phyloP scores from a whole-genome alignment of 2,888 invertebrate species.

The Leptodirus hochenwartii region DNA sequence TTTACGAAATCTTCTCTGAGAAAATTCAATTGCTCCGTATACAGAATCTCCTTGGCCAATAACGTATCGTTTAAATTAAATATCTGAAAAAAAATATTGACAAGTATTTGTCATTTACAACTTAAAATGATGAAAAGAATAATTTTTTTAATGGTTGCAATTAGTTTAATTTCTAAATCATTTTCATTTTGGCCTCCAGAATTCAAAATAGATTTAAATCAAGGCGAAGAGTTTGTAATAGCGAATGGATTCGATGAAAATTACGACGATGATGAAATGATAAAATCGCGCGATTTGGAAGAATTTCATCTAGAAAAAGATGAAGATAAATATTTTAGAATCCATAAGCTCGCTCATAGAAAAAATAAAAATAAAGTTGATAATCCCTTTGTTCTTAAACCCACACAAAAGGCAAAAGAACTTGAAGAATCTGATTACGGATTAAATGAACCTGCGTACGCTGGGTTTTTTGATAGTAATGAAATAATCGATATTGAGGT shows the following conservation, averaged over 20 bases:
- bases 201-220: constrained; percentile 21
- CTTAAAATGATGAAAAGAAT: neutral
- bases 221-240: constrained; percentile 24
- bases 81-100: constrained; percentile 33
- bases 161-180: constrained; percentile 10
- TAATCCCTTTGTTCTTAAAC: constrained; percentile 4
- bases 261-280: constrained; percentile 26
- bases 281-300: constrained; percentile 17
- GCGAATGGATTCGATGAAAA: constrained; percentile 22
- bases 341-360: constrained; percentile 21
- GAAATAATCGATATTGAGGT: constrained; percentile 8
- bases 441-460: constrained; percentile 10
- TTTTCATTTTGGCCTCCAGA: constrained; percentile 21
- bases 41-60: constrained; percentile 47
- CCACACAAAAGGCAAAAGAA: constrained; percentile 7
- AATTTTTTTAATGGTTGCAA: constrained; percentile 11
- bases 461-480: constrained; percentile 16
- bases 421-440: constrained; percentile 9
- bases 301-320: constrained; percentile 11
- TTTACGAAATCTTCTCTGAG: constrained; percentile 17
- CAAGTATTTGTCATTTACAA: neutral
- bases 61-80: constrained; percentile 45
- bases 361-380: constrained; percentile 11
- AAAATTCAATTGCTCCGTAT: constrained; percentile 42
- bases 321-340: constrained; percentile 19